Evolutionary conservation across 1,140 invertebrate genomes (phyloP).

Genomic region (Pseudoatta argentina): DNA sequence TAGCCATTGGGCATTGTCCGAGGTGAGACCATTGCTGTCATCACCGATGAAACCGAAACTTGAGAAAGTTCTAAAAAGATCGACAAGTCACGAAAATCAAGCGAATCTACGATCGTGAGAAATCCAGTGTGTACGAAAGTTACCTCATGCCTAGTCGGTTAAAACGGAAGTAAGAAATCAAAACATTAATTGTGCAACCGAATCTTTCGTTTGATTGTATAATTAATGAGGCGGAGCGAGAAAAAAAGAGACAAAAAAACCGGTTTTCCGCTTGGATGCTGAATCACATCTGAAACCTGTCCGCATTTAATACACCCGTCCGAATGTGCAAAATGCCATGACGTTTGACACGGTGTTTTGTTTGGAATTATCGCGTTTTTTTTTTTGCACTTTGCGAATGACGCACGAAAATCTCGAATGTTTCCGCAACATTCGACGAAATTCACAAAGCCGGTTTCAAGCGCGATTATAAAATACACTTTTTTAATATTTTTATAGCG

Average conservation of each 20-base stretch:
- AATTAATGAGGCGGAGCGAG: conserved; percentile 60
- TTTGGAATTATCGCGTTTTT: conserved; percentile 24
- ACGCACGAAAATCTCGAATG: background rate
- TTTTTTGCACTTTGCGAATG: background rate
- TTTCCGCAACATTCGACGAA: background rate
- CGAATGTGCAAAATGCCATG: background rate
- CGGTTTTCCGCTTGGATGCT: conserved; percentile 62
- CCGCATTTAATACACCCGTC: conserved; percentile 31
- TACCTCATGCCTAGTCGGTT: background rate
- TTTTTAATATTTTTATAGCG: background rate
- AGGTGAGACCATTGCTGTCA: conserved; percentile 6
- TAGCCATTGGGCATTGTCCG: conserved; percentile 66
- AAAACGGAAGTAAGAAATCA: conserved; percentile 49
- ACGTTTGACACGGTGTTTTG: conserved; percentile 21
- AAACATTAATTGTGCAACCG: conserved; percentile 76
- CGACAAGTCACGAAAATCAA: conserved; percentile 29
- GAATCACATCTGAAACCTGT: conserved; percentile 75
- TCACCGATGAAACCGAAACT: conserved; percentile 71
- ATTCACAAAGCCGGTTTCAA: conserved; percentile 1
- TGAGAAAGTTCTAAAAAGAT: conserved; percentile 72
- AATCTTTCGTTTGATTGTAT: conserved; percentile 61
- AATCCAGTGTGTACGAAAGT: background rate
- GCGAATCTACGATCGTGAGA: background rate
- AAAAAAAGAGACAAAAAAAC: conserved; percentile 61
- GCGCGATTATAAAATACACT: background rate